phyloP scores from a whole-genome alignment of 2,797 vertebrate species.

The Pseudopleuronectes americanus region DNA sequence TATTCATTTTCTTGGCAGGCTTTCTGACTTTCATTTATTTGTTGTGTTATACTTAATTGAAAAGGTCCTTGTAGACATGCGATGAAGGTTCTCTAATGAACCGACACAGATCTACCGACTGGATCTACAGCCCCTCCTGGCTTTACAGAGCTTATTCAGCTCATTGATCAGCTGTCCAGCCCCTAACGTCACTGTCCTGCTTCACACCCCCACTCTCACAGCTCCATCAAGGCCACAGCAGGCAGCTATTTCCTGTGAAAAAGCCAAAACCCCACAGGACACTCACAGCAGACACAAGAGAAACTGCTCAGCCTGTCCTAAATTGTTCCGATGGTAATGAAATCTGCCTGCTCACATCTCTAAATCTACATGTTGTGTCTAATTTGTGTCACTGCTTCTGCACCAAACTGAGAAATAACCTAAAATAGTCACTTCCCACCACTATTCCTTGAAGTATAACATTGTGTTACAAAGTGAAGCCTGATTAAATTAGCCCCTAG shows the following conservation, averaged over 20 bases:
- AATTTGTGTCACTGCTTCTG: too few relatives aligned
- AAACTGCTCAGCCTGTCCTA: background rate
- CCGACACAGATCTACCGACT: background rate
- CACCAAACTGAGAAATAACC: background rate
- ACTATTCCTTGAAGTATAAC: background rate
- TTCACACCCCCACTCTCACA: background rate
- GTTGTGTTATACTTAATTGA: slow-evolving; percentile 25
- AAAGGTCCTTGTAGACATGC: slow-evolving; percentile 9
- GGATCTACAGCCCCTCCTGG: background rate
- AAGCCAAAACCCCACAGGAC: background rate
- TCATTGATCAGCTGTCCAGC: background rate
- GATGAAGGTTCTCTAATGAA: background rate
- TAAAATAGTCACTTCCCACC: background rate
- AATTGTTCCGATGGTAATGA: background rate
- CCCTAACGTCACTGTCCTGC: background rate
- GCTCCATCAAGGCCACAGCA: background rate
- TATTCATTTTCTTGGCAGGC: slow-evolving; percentile 25
- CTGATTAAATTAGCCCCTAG: slow-evolving; percentile 15
- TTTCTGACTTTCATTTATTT: slow-evolving; percentile 33
- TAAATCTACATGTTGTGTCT: background rate
- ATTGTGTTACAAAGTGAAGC: background rate
- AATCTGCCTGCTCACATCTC: background rate
- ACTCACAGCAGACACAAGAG: background rate
- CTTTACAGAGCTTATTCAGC: background rate
- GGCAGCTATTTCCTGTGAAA: background rate